Conservation (phyloP, 1,140 invertebrate genomes). For the Pygmarrhopalites habei region DNA sequence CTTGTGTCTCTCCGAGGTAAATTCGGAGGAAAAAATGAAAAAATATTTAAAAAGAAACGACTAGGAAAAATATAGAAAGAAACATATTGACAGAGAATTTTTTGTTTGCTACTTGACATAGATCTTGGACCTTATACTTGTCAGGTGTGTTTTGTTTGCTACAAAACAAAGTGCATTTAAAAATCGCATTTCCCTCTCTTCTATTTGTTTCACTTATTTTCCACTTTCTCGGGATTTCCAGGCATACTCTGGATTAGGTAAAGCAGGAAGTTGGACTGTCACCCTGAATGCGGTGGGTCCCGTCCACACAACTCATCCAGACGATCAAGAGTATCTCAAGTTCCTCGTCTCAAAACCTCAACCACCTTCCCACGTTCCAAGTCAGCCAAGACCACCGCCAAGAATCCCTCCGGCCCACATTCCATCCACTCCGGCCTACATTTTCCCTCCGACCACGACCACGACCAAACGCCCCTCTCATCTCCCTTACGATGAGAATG, state of each 20-base stretch:
- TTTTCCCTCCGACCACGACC: conserved; percentile 28
- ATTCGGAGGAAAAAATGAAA: too few species aligned
- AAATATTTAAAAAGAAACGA: too few species aligned
- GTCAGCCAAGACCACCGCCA: conserved; percentile 1
- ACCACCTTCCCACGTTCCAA: not conserved
- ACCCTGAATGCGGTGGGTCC: conserved; percentile 62
- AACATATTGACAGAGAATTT: too few species aligned
- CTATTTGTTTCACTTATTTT: conserved; percentile 7
- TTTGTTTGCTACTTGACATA: too few species aligned
- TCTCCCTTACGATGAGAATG: not conserved
- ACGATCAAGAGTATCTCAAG: conserved; percentile 41
- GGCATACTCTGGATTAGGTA: conserved; percentile 72
- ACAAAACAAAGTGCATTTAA: not conserved
- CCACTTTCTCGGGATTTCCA: conserved; percentile 62
- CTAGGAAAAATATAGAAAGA: too few species aligned
- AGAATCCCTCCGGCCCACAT: conserved; percentile 29
- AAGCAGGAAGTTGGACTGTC: conserved; percentile 65
- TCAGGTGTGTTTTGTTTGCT: not conserved
- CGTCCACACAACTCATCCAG: conserved; percentile 45
- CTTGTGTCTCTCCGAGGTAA: conserved; percentile 59
- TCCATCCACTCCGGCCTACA: conserved; percentile 16
- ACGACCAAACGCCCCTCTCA: conserved; percentile 12
- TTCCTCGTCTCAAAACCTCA: conserved; percentile 20
- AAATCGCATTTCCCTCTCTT: not conserved
- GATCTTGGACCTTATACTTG: conserved; percentile 57